Evolutionary conservation across 2,888 invertebrate species (phyloP).

Genomic region (Eupithecia centaureata): DNA sequence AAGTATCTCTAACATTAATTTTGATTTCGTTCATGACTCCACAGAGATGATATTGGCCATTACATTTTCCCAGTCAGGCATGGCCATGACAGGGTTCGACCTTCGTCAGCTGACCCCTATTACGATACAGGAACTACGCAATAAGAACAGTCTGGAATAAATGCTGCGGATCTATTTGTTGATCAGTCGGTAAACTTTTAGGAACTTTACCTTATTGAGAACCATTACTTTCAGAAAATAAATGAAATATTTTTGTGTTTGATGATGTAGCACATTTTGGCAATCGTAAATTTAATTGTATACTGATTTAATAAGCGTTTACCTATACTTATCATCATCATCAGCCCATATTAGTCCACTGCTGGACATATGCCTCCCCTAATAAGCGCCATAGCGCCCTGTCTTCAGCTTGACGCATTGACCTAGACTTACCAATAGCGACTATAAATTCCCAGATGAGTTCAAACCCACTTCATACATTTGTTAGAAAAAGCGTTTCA

Average conservation of each 20-base stretch:
- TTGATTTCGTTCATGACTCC: slow-evolving; percentile 16
- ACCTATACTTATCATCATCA: too few relatives aligned
- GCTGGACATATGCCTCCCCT: too few relatives aligned
- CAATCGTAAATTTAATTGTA: too few relatives aligned
- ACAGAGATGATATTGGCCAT: slow-evolving; percentile 40
- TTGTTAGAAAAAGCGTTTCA: neutral
- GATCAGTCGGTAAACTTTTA: neutral
- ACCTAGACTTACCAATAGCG: too few relatives aligned
- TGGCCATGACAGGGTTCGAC: slow-evolving; percentile 57
- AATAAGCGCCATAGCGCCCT: too few relatives aligned
- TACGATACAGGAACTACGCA: slow-evolving; percentile 37
- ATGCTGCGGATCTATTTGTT: neutral
- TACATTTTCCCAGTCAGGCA: slow-evolving; percentile 49
- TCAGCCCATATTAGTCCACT: too few relatives aligned
- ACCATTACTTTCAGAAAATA: too few relatives aligned
- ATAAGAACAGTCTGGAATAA: slow-evolving; percentile 14
- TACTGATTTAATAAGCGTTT: too few relatives aligned
- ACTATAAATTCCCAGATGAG: neutral
- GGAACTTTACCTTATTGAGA: neutral
- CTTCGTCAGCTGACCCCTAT: slow-evolving; percentile 49
- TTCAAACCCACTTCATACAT: neutral
- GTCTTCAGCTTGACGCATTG: too few relatives aligned
- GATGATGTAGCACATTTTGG: too few relatives aligned
- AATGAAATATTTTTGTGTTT: too few relatives aligned
- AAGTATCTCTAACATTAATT: slow-evolving; percentile 19